phyloP scores from a whole-genome alignment of 2,797 vertebrate species.

The Urosaurus nigricauda region DNA sequence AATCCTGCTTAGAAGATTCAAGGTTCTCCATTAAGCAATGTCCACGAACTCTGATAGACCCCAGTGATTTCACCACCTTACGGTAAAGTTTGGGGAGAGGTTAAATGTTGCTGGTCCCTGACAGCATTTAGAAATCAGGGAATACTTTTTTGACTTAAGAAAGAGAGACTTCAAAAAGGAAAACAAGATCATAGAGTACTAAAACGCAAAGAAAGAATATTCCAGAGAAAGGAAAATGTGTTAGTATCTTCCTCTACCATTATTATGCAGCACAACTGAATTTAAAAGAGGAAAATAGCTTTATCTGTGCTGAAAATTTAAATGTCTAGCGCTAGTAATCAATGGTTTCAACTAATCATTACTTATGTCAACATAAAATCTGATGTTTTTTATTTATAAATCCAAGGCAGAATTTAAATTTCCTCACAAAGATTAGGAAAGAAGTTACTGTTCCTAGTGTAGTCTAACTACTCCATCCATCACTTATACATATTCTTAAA shows the following conservation, averaged over 20 bases:
- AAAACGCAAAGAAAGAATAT: not conserved
- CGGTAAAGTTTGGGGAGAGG: constrained; percentile 43
- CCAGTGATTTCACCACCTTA: constrained; percentile 36
- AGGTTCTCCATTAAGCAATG: not conserved
- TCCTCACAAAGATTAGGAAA: not conserved
- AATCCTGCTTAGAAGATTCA: constrained; percentile 12
- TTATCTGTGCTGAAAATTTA: not conserved
- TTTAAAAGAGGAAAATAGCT: not conserved
- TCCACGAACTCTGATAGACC: constrained; percentile 6
- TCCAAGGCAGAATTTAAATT: not conserved
- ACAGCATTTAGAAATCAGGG: not conserved
- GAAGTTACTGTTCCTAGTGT: not conserved
- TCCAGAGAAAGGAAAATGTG: not conserved
- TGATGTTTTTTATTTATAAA: not conserved
- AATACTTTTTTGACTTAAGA: not conserved
- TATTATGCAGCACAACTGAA: not conserved
- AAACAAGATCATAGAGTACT: not conserved
- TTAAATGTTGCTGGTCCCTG: not conserved
- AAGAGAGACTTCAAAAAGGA: not conserved
- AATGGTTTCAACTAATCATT: not conserved
- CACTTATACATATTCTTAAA: not conserved
- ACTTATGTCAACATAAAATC: not conserved
- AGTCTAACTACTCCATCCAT: not conserved
- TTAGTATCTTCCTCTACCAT: not conserved
- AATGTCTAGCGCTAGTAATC: not conserved